Percentiles rank a stretch among this genome's conserved stretches.
These are phyloP conservation scores for Pectinophora gossypiella DNA, from an alignment of 1,140 invertebrate genomes.

Conservation along the genomic window DNA sequence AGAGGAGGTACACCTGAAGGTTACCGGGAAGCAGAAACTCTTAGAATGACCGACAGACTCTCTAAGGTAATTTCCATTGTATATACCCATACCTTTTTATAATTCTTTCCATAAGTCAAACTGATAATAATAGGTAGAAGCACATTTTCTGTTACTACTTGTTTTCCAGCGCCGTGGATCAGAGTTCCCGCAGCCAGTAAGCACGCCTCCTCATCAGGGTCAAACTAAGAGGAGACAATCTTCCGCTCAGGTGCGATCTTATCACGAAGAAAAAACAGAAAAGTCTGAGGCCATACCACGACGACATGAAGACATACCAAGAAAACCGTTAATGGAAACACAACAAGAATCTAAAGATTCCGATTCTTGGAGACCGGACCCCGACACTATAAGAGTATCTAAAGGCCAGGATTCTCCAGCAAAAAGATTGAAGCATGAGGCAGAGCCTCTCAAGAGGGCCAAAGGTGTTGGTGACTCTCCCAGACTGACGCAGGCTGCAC, in stretches of 20 bases:
- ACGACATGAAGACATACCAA: constrained; percentile 42
- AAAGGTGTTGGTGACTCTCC: constrained; percentile 58
- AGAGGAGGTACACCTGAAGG: constrained; percentile 58
- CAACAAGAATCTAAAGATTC: constrained; percentile 22
- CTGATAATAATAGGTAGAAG: too few relatives aligned
- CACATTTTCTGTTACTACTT: not conserved
- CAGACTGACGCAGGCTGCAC: constrained; percentile 45
- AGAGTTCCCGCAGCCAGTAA: constrained; percentile 63
- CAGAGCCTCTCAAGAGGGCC: constrained; percentile 61
- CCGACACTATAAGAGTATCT: constrained; percentile 52
- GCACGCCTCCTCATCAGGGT: constrained; percentile 52
- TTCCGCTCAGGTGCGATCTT: constrained; percentile 49
- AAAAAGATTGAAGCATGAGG: constrained; percentile 57
- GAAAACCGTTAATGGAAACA: constrained; percentile 19
- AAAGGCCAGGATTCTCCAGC: constrained; percentile 59
- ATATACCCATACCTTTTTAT: too few relatives aligned
- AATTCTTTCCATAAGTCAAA: too few relatives aligned
- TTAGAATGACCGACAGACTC: constrained; percentile 50
- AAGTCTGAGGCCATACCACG: constrained; percentile 21
- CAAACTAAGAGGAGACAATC: constrained; percentile 59
- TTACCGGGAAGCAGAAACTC: constrained; percentile 57
- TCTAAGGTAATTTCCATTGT: constrained; percentile 59
- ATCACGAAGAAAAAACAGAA: constrained; percentile 51
- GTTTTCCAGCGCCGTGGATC: constrained; percentile 54
- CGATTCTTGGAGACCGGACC: constrained; percentile 50